phyloP scores from a whole-genome alignment of 2,888 invertebrate genomes.

The Graphium colonna region DNA sequence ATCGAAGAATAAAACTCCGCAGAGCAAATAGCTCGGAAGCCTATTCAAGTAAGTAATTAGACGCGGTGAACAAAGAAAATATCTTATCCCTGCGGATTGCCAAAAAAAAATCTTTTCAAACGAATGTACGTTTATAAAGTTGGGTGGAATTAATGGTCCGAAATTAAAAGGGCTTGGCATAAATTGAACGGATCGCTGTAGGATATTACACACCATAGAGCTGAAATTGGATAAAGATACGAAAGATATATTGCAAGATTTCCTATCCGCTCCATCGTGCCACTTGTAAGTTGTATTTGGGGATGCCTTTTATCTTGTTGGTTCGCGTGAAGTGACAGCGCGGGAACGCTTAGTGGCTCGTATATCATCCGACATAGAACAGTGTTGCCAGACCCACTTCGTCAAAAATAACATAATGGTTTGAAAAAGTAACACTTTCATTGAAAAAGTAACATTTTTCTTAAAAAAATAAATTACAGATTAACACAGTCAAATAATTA shows the following conservation, averaged over 20 bases:
- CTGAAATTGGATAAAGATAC: slow-evolving; percentile 76
- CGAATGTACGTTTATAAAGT: slow-evolving; percentile 39
- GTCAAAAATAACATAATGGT: slow-evolving; percentile 72
- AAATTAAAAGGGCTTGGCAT: slow-evolving; percentile 52
- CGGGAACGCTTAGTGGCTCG: slow-evolving; percentile 73
- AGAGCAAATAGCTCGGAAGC: background rate
- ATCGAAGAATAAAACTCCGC: background rate
- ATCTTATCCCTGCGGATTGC: slow-evolving; percentile 16
- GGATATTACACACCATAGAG: slow-evolving; percentile 75
- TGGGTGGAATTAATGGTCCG: slow-evolving; percentile 53
- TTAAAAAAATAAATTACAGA: too few relatives aligned
- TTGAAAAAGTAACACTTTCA: too few relatives aligned
- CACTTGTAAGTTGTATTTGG: slow-evolving; percentile 78
- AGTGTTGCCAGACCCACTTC: slow-evolving; percentile 69
- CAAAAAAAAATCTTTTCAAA: slow-evolving; percentile 25
- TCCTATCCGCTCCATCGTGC: too few relatives aligned
- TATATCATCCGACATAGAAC: slow-evolving; percentile 72
- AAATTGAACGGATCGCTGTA: slow-evolving; percentile 21
- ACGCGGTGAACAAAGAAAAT: slow-evolving; percentile 14
- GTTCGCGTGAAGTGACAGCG: slow-evolving; percentile 63
- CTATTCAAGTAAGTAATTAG: slow-evolving; percentile 17
- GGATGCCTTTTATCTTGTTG: slow-evolving; percentile 77
- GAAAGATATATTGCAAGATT: slow-evolving; percentile 75
- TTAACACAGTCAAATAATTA: too few relatives aligned
- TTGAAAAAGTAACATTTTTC: too few relatives aligned